phyloP scores from a whole-genome alignment of 1,140 invertebrate species.

The Drosophila truncata region DNA sequence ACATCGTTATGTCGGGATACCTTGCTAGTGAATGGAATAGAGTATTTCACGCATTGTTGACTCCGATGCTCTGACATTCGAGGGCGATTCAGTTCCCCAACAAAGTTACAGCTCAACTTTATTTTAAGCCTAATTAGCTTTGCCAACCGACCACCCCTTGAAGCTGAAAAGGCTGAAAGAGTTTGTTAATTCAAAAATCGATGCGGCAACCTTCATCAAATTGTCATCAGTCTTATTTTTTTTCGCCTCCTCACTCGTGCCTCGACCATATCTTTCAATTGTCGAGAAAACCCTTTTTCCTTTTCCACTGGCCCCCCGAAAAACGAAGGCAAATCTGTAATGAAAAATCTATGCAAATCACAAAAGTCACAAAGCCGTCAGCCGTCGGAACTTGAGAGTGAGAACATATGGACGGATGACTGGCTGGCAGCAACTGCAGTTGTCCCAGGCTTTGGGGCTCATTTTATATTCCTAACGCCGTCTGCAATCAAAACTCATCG shows the following conservation, averaged over 20 bases:
- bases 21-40: constrained; percentile 12
- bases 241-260: constrained; percentile 33
- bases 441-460: constrained; percentile 46
- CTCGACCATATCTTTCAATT: constrained; percentile 16
- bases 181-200: constrained; percentile 76
- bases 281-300: constrained; percentile 34
- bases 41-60: constrained; percentile 73
- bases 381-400: constrained; percentile 27
- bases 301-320: constrained; percentile 34
- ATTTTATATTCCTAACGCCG: constrained; percentile 68
- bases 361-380: constrained; percentile 33
- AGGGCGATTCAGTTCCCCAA: constrained; percentile 23
- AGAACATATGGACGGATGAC: constrained; percentile 47
- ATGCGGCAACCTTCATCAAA: constrained; percentile 75
- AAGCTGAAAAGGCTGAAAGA: constrained; percentile 2
- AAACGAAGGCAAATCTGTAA: constrained; percentile 62
- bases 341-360: constrained; percentile 81
- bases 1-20: background rate
- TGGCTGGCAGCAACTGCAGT: constrained; percentile 65
- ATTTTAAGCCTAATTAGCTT: constrained; percentile 72
- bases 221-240: constrained; percentile 67
- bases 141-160: constrained; percentile 15
- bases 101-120: constrained; percentile 26
- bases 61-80: constrained; percentile 52
- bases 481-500: constrained; percentile 72